phyloP scores from a whole-genome alignment of 2,113 vertebrate species.

The Octodon degus region DNA sequence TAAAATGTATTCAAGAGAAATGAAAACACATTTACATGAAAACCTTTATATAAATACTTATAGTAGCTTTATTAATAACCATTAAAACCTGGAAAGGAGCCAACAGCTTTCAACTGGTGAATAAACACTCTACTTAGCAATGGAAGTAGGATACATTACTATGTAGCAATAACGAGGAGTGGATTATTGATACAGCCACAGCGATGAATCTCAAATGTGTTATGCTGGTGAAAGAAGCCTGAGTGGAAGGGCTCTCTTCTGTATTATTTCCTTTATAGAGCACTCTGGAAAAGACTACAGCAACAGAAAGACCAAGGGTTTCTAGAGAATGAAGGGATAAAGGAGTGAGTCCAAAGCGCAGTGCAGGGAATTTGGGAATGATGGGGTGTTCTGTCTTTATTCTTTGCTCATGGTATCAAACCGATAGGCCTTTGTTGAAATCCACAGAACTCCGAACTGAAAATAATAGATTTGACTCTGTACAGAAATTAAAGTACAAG shows the following conservation, averaged over 20 bases:
- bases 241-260: background rate
- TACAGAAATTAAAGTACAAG: background rate
- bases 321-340: background rate
- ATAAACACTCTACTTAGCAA: background rate
- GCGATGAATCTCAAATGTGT: background rate
- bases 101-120: background rate
- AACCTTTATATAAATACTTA: background rate
- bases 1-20: constrained; percentile 38
- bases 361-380: background rate
- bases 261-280: background rate
- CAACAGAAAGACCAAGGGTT: background rate
- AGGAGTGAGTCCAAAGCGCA: background rate
- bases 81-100: background rate
- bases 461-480: background rate
- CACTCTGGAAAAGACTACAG: background rate
- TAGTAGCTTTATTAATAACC: constrained; percentile 2
- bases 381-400: background rate
- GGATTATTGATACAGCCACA: background rate
- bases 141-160: constrained; percentile 26
- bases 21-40: background rate
- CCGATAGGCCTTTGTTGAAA: background rate
- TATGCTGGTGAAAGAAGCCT: background rate
- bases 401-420: background rate
- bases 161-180: background rate
- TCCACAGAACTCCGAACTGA: constrained; percentile 1